Base-by-base conservation (phyloP, 2,888 invertebrate species). In the Agonopterix arenella region DNA sequence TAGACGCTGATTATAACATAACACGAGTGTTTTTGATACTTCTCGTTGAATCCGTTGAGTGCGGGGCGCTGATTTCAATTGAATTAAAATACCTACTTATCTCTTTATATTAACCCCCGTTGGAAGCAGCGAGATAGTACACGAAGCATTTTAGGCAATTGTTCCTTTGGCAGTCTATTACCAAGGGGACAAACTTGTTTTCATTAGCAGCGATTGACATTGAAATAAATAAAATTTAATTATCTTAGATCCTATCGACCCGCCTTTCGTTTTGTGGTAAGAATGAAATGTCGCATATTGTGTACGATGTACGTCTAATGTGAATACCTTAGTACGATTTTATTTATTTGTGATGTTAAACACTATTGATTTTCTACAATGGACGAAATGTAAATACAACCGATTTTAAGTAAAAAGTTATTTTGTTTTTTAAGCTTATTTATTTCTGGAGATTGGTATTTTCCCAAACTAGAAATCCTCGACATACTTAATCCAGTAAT, bases 301-400 rank as follows among this genome's bases (percentile, higher is more conserved):
- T 84, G 80, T 83, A 83, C 80, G 71, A 71, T 82, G 79, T 83
- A 84, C 83, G 78, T 76, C 70, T 73, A 74, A 79, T 80, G 84
- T 88, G 82, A 81, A 84, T 84, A 86, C 82, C 83, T 85, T 86
- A 86, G 84, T 84, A 82, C 80, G 86, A 85, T 85, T 84, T 88
- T 84, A 89, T 88, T 89, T 88, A 89, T 89, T 89, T 88, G 88
- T 88, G 85, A 89, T 89, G 86, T 89, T 88, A 82, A 86, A 85
- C 84, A 84, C 81, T 80, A 84, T 84, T 88, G 83, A 85, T 89
- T 88, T 88, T 88, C 85, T 88, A 88, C 85, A 78, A 84, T 80
- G 86, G 86, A 86, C 86, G 84, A 85, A 84, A 84, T 89, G 89
- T 89, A 89, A 89, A 89, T 89, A 89, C 89, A 89, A 89, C 88